Conservation (phyloP, 2,797 vertebrate genomes). For the Tiaroga cobitis region DNA sequence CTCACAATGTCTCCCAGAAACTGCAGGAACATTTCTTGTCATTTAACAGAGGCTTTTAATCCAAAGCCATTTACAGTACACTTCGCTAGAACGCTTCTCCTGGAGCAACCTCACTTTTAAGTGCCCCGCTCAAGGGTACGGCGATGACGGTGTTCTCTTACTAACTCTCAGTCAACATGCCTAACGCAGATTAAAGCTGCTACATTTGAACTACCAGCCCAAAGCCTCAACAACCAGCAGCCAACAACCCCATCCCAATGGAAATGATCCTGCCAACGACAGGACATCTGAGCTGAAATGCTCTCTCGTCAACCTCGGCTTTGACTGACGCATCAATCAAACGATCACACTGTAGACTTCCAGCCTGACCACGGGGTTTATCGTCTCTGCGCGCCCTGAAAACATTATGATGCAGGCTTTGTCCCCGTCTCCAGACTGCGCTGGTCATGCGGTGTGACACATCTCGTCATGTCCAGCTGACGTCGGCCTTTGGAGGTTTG, state of each 20-base stretch:
- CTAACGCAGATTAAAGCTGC: constrained; percentile 20
- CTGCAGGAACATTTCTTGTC: background rate
- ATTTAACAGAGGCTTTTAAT: constrained; percentile 9
- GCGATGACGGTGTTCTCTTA: background rate
- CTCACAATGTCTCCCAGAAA: background rate
- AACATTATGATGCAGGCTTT: constrained; percentile 42
- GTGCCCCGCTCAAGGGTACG: background rate
- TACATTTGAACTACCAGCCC: constrained; percentile 18
- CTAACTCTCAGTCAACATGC: background rate
- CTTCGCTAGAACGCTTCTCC: background rate
- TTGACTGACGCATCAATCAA: constrained; percentile 24
- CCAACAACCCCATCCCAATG: background rate
- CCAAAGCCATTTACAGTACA: constrained; percentile 11
- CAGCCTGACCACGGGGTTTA: constrained; percentile 14
- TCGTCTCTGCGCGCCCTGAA: background rate
- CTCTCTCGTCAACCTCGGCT: background rate
- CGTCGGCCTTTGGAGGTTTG: constrained; percentile 46
- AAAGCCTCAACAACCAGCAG: constrained; percentile 21
- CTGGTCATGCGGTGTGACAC: constrained; percentile 50
- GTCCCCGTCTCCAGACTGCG: constrained; percentile 14
- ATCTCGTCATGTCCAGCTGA: constrained; percentile 51
- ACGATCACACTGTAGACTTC: background rate
- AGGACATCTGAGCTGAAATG: background rate
- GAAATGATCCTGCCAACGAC: background rate
- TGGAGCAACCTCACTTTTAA: constrained; percentile 26